A percentile compares a stretch with the other conserved stretches of the same genome.
These are phyloP conservation scores for Brachyhypopomus occidentalis DNA, from an alignment of 2,113 vertebrate species.

Conservation along the genomic window DNA sequence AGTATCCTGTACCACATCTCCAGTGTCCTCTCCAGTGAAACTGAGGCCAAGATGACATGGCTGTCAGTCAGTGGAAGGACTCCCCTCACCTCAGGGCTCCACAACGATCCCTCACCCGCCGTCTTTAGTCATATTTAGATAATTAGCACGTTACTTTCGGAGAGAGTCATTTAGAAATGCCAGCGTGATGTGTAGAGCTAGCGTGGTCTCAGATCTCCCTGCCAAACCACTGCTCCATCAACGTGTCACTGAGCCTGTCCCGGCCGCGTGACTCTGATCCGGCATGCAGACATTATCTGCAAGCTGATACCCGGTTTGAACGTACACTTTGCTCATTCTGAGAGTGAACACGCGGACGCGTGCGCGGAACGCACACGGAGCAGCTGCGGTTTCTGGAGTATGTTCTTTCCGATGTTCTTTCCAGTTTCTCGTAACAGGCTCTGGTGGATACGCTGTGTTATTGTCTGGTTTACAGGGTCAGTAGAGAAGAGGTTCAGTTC, in stretches of 20 bases:
- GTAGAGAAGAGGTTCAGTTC: too few species aligned
- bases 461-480: too few species aligned
- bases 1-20: too few species aligned
- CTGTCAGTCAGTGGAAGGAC: not conserved
- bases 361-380: constrained; percentile 45
- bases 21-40: too few species aligned
- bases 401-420: constrained; percentile 53
- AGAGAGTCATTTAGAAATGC: constrained; percentile 61
- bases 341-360: constrained; percentile 54
- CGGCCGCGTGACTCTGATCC: constrained; percentile 63
- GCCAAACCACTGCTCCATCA: constrained; percentile 71
- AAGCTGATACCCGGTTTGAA: constrained; percentile 65
- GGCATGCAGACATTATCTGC: constrained; percentile 72
- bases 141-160: constrained; percentile 57
- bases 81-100: not conserved
- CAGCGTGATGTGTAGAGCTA: constrained; percentile 40
- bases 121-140: constrained; percentile 62
- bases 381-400: constrained; percentile 38
- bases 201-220: constrained; percentile 60
- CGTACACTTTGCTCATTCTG: constrained; percentile 43
- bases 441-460: not conserved
- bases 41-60: not conserved
- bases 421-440: not conserved
- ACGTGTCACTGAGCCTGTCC: constrained; percentile 53
- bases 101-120: constrained; percentile 48